Percentiles rank a stretch among this genome's conserved stretches.
Conservation (phyloP, 2,888 invertebrate genomes). For the Aporophyla lueneburgensis region DNA sequence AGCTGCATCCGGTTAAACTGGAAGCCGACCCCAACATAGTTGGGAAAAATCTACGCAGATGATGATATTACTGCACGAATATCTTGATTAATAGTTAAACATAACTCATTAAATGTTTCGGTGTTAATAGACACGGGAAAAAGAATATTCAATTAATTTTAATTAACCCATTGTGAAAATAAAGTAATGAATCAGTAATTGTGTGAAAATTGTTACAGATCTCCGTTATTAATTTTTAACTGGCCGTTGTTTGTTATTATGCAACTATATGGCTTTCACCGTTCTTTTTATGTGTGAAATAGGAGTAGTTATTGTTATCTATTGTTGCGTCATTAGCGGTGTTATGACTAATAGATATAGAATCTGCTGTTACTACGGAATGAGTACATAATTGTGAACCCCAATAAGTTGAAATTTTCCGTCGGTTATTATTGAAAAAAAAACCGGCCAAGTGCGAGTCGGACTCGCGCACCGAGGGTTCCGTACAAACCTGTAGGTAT, state of each 20-base stretch:
- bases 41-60: no score
- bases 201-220: constrained; percentile 61
- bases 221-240: constrained; percentile 51
- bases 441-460: no score
- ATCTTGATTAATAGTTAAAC: constrained; percentile 5
- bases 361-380: no score
- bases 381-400: no score
- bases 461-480: no score
- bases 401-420: no score
- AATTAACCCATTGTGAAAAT: constrained; percentile 53
- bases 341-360: constrained; percentile 39
- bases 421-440: no score
- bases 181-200: constrained; percentile 41
- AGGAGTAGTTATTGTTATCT: constrained; percentile 53
- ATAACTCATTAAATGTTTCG: constrained; percentile 7
- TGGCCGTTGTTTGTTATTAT: constrained; percentile 62
- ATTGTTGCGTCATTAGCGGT: constrained; percentile 65
- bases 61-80: constrained; percentile 11
- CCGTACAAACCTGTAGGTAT: no score
- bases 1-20: no score
- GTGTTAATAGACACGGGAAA: constrained; percentile 22
- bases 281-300: constrained; percentile 62
- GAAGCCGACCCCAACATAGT: no score
- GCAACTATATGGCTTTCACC: constrained; percentile 68
- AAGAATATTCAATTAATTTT: constrained; percentile 53